Evolutionary conservation across 2,113 vertebrate species (phyloP).

Genomic region (Sciurus niger): DNA sequence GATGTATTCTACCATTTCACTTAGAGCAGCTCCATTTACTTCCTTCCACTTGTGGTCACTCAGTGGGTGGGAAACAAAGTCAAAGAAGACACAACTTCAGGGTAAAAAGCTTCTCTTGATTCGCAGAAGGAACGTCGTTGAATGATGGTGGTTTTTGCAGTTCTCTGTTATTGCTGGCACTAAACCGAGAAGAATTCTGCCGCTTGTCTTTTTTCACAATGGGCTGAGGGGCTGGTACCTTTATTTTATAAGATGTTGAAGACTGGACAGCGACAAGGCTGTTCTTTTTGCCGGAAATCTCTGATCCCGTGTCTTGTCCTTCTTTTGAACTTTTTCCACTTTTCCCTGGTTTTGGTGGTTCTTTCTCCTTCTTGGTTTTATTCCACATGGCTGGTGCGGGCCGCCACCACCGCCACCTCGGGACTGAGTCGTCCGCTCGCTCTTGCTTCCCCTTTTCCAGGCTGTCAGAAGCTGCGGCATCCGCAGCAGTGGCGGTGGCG

Average conservation of each 20-base stretch:
- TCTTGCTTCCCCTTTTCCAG: background rate
- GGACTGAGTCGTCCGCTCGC: constrained; percentile 58
- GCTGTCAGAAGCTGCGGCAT: constrained; percentile 65
- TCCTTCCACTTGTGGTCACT: constrained; percentile 99
- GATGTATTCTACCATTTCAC: constrained; percentile 99
- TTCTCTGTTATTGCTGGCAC: too few relatives aligned
- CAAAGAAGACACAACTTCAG: constrained; percentile 99
- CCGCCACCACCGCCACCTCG: constrained; percentile 74
- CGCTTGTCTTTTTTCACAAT: constrained; percentile 96
- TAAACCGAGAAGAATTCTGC: constrained; percentile 93
- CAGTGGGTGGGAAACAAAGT: constrained; percentile 98
- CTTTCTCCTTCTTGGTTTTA: too few relatives aligned
- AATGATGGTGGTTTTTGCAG: too few relatives aligned
- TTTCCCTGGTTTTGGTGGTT: too few relatives aligned
- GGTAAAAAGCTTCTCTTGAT: constrained; percentile 99
- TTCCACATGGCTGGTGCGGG: constrained; percentile 90
- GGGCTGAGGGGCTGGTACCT: constrained; percentile 93
- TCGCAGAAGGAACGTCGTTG: constrained; percentile 94
- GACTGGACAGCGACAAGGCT: constrained; percentile 91
- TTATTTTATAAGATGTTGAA: constrained; percentile 94
- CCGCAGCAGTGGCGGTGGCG: too few relatives aligned
- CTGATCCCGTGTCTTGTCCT: too few relatives aligned
- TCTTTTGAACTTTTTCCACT: too few relatives aligned
- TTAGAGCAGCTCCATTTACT: constrained; percentile 97
- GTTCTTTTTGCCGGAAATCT: constrained; percentile 95